These are phyloP conservation scores for Ramphastos sulfuratus DNA, from an alignment of 2,113 vertebrate species.

Conservation along the genomic window DNA sequence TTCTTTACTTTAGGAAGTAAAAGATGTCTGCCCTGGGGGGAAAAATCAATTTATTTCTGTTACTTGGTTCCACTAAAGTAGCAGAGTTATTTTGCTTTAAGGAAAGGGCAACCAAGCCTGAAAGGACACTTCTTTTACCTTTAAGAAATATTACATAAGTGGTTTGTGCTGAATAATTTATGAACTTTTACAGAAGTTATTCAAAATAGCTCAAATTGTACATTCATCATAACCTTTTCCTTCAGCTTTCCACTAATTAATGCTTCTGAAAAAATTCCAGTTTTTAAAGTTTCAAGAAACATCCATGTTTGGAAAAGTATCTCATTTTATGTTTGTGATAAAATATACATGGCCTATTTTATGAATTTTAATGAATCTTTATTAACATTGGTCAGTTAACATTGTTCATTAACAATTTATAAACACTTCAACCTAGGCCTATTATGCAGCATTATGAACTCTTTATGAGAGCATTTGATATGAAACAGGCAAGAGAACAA, in stretches of 20 bases:
- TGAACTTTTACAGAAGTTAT: constrained; percentile 19
- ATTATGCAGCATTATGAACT: constrained; percentile 52
- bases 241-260: constrained; percentile 46
- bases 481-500: not conserved
- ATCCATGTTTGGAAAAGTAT: constrained; percentile 27
- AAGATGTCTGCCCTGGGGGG: constrained; percentile 6
- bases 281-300: constrained; percentile 46
- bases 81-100: constrained; percentile 34
- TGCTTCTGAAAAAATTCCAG: constrained; percentile 1
- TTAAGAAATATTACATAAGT: constrained; percentile 63
- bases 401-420: constrained; percentile 50
- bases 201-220: constrained; percentile 11
- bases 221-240: constrained; percentile 6
- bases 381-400: constrained; percentile 56
- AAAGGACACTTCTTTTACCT: constrained; percentile 51
- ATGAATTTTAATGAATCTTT: constrained; percentile 67
- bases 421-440: constrained; percentile 21
- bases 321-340: constrained; percentile 29
- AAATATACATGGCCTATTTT: constrained; percentile 38
- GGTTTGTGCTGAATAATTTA: constrained; percentile 60
- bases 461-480: constrained; percentile 31
- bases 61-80: constrained; percentile 44
- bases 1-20: constrained; percentile 59
- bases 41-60: constrained; percentile 56
- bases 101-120: constrained; percentile 25